Conservation (phyloP, 2,113 vertebrate species). For the Psilopogon haemacephalus region DNA sequence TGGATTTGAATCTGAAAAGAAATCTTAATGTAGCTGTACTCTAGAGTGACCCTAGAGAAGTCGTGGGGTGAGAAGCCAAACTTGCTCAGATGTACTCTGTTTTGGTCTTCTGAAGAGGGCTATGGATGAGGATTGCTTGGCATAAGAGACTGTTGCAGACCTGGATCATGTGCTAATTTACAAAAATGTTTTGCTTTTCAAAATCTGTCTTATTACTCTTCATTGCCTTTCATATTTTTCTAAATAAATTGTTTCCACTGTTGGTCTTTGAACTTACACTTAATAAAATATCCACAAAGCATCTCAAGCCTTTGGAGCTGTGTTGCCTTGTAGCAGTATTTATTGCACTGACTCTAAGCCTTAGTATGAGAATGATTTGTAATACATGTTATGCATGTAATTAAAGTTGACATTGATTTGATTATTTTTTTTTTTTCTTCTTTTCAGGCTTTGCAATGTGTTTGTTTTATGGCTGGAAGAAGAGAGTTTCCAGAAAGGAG, state of each 20-base stretch:
- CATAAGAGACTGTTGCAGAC: not conserved
- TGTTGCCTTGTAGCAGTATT: not conserved
- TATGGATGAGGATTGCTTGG: not conserved
- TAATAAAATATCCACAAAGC: not conserved
- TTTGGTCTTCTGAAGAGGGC: not conserved
- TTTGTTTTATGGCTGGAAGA: constrained; percentile 94
- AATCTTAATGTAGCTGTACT: not conserved
- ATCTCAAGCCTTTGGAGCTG: fast-evolving
- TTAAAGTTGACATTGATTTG: not conserved
- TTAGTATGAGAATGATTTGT: not conserved
- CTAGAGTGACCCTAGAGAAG: not conserved
- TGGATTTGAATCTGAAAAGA: not conserved
- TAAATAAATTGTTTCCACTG: not conserved
- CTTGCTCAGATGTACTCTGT: fast-evolving
- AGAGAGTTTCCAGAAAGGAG: constrained; percentile 91
- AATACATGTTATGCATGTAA: not conserved
- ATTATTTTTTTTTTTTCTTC: not conserved
- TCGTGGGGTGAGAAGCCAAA: not conserved
- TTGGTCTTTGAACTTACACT: not conserved
- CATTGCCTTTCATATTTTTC: not conserved
- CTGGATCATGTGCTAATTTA: not conserved
- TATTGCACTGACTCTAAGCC: not conserved
- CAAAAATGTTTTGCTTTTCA: not conserved
- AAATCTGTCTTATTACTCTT: not conserved
- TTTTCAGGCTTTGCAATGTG: constrained; percentile 88